phyloP scores from a whole-genome alignment of 2,797 vertebrate genomes.

The Scyliorhinus canicula region DNA sequence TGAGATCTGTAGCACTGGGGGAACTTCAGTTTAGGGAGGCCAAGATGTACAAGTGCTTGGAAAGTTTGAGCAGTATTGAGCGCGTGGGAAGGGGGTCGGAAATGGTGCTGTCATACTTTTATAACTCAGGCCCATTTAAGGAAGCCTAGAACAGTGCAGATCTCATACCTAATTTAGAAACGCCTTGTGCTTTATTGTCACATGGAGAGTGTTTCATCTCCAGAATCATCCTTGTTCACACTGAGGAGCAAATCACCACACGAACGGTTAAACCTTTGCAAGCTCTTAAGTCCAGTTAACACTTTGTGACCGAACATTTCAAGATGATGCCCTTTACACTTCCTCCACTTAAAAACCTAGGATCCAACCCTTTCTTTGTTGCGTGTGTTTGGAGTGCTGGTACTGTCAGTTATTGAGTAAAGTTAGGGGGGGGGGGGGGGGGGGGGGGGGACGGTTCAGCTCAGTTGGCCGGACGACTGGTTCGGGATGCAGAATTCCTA shows the following conservation, averaged over 20 bases:
- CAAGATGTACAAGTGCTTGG: not conserved
- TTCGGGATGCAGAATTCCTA: no score
- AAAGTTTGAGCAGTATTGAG: not conserved
- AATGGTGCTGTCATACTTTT: not conserved
- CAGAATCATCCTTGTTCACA: not conserved
- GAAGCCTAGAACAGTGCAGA: not conserved
- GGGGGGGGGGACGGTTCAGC: no score
- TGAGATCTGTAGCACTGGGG: not conserved
- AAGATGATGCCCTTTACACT: not conserved
- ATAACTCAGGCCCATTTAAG: not conserved
- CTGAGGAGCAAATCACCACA: not conserved
- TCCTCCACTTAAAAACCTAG: not conserved
- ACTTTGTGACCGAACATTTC: not conserved
- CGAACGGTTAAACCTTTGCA: not conserved
- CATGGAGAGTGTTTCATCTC: not conserved
- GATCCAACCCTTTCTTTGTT: not conserved
- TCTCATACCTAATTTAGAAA: slow-evolving; percentile 12
- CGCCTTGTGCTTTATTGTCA: not conserved
- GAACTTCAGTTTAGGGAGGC: not conserved
- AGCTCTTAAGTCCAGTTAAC: not conserved
- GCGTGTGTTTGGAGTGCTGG: not conserved
- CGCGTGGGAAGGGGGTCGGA: not conserved
- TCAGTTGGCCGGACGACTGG: no score
- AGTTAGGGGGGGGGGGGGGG: no score
- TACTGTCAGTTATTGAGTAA: no score